These are phyloP conservation scores for Diaperis boleti DNA, from an alignment of 2,888 invertebrate species.

Conservation along the genomic window DNA sequence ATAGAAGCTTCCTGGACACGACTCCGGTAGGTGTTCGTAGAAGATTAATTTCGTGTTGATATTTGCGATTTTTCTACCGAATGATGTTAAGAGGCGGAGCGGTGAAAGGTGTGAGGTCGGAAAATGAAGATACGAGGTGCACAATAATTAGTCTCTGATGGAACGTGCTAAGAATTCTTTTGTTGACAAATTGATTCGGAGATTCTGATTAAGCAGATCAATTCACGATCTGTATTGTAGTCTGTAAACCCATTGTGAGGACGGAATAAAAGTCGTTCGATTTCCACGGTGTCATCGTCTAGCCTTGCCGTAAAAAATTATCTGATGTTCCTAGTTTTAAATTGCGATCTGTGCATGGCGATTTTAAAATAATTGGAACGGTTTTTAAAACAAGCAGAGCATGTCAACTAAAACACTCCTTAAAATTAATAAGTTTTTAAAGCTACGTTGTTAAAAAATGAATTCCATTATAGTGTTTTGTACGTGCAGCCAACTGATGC, in stretches of 20 bases:
- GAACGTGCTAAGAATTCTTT: background rate
- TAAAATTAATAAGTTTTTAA: background rate
- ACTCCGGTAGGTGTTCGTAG: conserved; percentile 15
- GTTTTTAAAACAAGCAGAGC: too few species aligned
- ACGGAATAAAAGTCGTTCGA: background rate
- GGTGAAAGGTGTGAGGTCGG: conserved; percentile 23
- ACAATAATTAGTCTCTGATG: too few species aligned
- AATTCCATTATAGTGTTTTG: too few species aligned
- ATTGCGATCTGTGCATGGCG: too few species aligned
- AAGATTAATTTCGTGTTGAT: conserved; percentile 29
- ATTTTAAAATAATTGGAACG: too few species aligned
- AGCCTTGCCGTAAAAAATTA: background rate
- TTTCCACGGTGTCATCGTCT: background rate
- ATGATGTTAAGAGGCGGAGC: conserved; percentile 15
- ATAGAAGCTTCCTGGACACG: conserved; percentile 29
- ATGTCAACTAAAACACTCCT: too few species aligned
- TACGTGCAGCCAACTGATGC: too few species aligned
- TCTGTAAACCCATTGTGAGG: background rate
- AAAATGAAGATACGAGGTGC: background rate
- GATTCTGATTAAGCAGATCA: background rate
- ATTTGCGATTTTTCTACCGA: conserved; percentile 23
- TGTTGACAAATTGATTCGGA: background rate
- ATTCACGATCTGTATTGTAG: background rate
- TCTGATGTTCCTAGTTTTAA: too few species aligned
- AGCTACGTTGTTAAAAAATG: background rate